Percentiles rank a stretch among this genome's conserved stretches.
These are phyloP conservation scores for Dromaius novaehollandiae DNA, from an alignment of 2,113 vertebrate genomes.

Conservation along the genomic window DNA sequence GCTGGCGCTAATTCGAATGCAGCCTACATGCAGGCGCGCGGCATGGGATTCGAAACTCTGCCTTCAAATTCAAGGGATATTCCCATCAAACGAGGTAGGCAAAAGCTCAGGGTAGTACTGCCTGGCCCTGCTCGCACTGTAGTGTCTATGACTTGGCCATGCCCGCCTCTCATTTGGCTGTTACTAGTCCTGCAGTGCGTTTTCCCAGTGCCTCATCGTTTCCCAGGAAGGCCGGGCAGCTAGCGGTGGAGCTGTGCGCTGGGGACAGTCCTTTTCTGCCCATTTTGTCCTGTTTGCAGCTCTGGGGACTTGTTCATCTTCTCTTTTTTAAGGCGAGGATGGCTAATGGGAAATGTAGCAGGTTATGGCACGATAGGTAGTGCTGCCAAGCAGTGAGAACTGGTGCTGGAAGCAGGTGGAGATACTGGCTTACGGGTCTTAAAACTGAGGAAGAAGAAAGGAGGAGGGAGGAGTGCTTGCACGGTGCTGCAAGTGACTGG, in stretches of 20 bases:
- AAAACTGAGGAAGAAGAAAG: background rate
- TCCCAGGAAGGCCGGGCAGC: background rate
- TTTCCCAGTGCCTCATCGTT: background rate
- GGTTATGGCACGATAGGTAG: background rate
- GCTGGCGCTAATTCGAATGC: background rate
- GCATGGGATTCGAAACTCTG: background rate
- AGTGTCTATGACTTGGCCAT: accelerated
- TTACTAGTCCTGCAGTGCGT: background rate
- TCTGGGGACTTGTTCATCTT: background rate
- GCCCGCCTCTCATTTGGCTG: background rate
- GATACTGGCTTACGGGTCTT: background rate
- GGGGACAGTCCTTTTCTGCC: background rate
- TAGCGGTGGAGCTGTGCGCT: background rate
- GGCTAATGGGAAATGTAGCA: background rate
- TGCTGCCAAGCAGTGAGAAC: background rate
- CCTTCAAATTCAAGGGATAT: background rate
- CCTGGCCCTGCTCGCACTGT: background rate
- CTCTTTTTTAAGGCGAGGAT: background rate
- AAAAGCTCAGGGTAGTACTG: background rate
- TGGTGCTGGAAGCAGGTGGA: background rate
- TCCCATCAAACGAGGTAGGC: background rate
- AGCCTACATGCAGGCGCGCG: accelerated
- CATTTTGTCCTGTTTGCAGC: background rate
- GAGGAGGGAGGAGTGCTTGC: background rate
- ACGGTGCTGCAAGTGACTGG: background rate